These are phyloP conservation scores for Toxonevra muliebris DNA, from an alignment of 2,888 invertebrate species.

Conservation along the genomic window DNA sequence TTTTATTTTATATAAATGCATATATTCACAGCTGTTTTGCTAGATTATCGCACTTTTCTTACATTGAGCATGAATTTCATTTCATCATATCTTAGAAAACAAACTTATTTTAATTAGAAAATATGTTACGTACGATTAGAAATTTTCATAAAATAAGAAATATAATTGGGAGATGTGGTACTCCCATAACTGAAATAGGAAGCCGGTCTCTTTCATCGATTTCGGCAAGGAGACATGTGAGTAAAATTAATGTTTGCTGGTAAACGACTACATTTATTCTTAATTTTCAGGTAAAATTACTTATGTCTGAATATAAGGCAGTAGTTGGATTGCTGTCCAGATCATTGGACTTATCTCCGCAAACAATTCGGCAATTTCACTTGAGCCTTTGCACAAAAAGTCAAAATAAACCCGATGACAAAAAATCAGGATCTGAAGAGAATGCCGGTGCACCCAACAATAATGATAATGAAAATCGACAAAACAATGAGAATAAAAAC, in stretches of 20 bases:
- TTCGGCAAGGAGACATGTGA: slow-evolving; percentile 48
- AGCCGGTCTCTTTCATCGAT: not conserved
- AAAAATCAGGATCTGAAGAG: not conserved
- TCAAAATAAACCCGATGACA: slow-evolving; percentile 2
- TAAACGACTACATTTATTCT: too few relatives aligned
- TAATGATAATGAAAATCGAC: slow-evolving; percentile 9
- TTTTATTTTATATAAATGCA: too few relatives aligned
- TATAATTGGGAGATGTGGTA: not conserved
- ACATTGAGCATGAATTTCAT: too few relatives aligned
- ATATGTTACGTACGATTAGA: slow-evolving; percentile 4
- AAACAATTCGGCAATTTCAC: slow-evolving; percentile 51
- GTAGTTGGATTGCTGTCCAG: slow-evolving; percentile 54
- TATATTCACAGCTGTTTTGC: too few relatives aligned
- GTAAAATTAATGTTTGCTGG: not conserved
- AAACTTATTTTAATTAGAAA: not conserved
- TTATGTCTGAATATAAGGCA: slow-evolving; percentile 58
- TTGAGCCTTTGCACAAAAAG: slow-evolving; percentile 37
- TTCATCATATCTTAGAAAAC: too few relatives aligned
- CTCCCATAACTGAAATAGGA: not conserved
- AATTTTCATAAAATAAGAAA: slow-evolving; percentile 1
- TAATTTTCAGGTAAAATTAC: slow-evolving; percentile 48
- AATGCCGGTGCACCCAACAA: not conserved
- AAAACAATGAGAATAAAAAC: slow-evolving; percentile 64
- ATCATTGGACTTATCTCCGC: slow-evolving; percentile 53
- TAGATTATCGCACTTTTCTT: too few relatives aligned